Percentiles rank a stretch among this genome's conserved stretches.
phyloP scores from a whole-genome alignment of 2,888 invertebrate genomes.

The Cantharis lateralis region DNA sequence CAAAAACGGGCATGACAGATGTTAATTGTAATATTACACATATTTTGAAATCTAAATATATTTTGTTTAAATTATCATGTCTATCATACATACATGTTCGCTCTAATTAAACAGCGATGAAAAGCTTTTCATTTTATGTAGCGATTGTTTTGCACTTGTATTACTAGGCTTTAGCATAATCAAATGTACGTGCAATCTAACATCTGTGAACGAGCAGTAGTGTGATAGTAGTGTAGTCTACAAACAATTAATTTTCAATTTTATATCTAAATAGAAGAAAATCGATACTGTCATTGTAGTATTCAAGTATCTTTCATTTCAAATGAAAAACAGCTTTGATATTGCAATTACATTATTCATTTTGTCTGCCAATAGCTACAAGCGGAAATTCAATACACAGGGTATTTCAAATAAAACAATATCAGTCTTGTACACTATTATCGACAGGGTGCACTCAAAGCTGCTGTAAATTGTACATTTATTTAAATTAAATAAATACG shows the following conservation, averaged over 20 bases:
- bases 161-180: constrained; percentile 6
- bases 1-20: background rate
- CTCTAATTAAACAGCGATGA: background rate
- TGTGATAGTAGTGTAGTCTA: background rate
- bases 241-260: constrained; percentile 13
- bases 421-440: too few relatives aligned
- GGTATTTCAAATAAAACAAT: background rate
- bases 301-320: background rate
- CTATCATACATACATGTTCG: background rate
- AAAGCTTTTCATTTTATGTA: background rate
- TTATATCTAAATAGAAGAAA: background rate
- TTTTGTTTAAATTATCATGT: background rate
- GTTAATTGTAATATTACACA: background rate
- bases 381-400: background rate
- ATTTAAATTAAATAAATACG: too few relatives aligned
- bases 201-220: constrained; percentile 5
- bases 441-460: too few relatives aligned
- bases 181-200: constrained; percentile 5
- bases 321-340: background rate
- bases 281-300: background rate
- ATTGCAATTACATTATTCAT: background rate
- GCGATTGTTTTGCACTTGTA: background rate
- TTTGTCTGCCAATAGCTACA: background rate
- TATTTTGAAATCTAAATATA: background rate
- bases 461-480: too few relatives aligned